phyloP scores from a whole-genome alignment of 2,113 vertebrate genomes.

The Thamnophis sirtalis region DNA sequence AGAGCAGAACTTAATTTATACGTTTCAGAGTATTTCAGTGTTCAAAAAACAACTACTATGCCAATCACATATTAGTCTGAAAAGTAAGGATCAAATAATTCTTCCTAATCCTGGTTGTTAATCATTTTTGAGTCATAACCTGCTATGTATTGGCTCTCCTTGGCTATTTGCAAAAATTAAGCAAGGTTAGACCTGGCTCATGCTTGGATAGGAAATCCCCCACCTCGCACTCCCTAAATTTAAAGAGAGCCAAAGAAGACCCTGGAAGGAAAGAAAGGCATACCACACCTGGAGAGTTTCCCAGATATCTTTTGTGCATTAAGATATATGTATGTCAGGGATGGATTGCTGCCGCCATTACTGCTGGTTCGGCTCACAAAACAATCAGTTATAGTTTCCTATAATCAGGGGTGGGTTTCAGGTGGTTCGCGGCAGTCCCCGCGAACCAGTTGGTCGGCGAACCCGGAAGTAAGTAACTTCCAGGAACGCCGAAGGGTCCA shows the following conservation, averaged over 20 bases:
- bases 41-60: not conserved
- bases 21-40: not conserved
- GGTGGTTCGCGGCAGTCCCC: too few relatives aligned
- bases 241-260: not conserved
- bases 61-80: not conserved
- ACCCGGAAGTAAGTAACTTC: too few relatives aligned
- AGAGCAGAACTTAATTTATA: not conserved
- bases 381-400: too few relatives aligned
- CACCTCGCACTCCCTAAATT: not conserved
- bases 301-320: not conserved
- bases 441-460: too few relatives aligned
- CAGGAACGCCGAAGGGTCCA: too few relatives aligned
- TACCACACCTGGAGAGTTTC: not conserved
- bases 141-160: not conserved
- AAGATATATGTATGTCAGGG: not conserved
- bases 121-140: not conserved
- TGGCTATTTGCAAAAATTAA: not conserved
- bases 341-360: too few relatives aligned
- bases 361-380: too few relatives aligned
- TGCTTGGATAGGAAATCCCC: not conserved
- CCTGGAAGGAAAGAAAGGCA: not conserved
- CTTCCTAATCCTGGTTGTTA: not conserved
- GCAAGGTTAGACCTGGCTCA: not conserved
- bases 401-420: too few relatives aligned
- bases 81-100: not conserved